Percentiles rank a stretch among this genome's conserved stretches.
Evolutionary conservation across 1,140 invertebrate species (phyloP).

Genomic region (Lepidostoma basale): DNA sequence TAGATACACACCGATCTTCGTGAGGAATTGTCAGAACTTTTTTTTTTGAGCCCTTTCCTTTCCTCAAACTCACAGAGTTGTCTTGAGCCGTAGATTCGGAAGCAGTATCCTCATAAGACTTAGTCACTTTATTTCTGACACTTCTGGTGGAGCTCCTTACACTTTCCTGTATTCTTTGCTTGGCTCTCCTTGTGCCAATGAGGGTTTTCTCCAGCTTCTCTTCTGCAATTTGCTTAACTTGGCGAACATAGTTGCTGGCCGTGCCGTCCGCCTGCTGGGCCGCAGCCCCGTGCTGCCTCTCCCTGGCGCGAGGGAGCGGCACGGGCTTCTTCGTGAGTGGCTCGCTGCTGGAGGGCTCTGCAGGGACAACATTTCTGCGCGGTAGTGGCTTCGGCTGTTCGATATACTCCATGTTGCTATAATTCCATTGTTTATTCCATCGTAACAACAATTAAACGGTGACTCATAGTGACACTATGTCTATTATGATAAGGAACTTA

Average conservation of each 20-base stretch:
- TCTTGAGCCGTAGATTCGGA: background rate
- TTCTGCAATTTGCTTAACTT: background rate
- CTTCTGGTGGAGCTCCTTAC: background rate
- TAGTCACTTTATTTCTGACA: constrained; percentile 6
- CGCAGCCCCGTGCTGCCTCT: background rate
- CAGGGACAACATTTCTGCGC: background rate
- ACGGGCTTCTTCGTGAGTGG: background rate
- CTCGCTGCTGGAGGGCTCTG: background rate
- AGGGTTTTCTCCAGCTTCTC: constrained; percentile 5
- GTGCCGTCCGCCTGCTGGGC: background rate
- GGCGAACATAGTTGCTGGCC: background rate
- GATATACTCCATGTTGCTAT: background rate
- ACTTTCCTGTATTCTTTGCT: constrained; percentile 11
- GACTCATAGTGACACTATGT: no score
- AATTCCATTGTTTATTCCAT: background rate
- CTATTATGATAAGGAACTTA: no score
- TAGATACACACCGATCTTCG: constrained; percentile 17
- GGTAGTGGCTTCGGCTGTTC: background rate
- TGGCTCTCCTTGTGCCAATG: background rate
- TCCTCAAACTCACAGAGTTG: background rate
- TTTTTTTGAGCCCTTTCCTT: background rate
- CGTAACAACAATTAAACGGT: background rate
- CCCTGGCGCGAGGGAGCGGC: constrained; percentile 5
- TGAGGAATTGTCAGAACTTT: constrained; percentile 10
- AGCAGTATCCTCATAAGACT: background rate